These are phyloP conservation scores for Subacronicta megacephala DNA, from an alignment of 2,888 invertebrate genomes.

Conservation along the genomic window DNA sequence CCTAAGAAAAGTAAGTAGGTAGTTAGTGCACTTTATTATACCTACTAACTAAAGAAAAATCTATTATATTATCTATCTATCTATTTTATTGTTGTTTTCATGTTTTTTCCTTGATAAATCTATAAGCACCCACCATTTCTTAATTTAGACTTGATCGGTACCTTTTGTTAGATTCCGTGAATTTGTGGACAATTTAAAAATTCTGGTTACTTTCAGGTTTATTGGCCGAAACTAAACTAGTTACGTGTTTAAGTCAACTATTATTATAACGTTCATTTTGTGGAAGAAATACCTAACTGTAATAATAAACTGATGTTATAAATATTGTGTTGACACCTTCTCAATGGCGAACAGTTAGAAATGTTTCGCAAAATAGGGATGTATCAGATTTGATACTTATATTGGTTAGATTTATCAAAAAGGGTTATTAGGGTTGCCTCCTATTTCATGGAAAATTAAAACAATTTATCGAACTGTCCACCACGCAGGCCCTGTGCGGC, in stretches of 20 bases:
- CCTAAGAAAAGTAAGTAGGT: too few relatives aligned
- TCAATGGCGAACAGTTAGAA: background rate
- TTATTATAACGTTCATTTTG: constrained; percentile 9
- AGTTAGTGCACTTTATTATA: too few relatives aligned
- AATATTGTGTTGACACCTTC: background rate
- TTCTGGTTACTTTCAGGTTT: constrained; percentile 21
- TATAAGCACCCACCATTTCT: constrained; percentile 9
- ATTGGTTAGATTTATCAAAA: too few relatives aligned
- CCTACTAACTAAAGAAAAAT: too few relatives aligned
- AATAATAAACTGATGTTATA: background rate
- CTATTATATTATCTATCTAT: too few relatives aligned
- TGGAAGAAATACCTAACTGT: constrained; percentile 16
- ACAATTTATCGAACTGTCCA: too few relatives aligned
- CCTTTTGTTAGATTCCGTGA: constrained; percentile 31
- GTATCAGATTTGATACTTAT: too few relatives aligned
- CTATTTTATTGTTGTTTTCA: background rate
- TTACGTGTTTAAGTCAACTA: constrained; percentile 23
- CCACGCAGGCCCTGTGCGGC: too few relatives aligned
- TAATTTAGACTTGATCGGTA: constrained; percentile 32
- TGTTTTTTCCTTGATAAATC: background rate
- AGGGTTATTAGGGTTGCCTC: too few relatives aligned
- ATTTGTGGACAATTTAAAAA: constrained; percentile 43
- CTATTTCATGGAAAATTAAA: too few relatives aligned
- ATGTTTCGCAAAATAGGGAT: background rate
- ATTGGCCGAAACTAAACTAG: constrained; percentile 14